Percentiles rank a stretch among this genome's conserved stretches.
phyloP scores from a whole-genome alignment of 2,797 vertebrate genomes.

The Aulostomus chinensis region DNA sequence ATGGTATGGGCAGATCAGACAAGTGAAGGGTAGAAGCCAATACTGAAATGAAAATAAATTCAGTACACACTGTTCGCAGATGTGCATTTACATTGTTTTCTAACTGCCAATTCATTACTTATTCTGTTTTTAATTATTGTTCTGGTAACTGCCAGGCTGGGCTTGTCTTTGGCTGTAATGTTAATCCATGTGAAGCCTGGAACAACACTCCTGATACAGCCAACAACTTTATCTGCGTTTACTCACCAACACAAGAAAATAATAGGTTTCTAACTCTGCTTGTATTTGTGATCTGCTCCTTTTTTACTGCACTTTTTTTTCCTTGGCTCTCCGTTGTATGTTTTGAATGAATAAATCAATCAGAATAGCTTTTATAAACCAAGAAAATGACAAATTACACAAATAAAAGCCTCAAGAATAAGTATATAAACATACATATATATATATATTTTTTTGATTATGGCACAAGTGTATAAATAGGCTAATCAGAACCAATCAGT shows the following conservation, averaged over 20 bases:
- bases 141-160: constrained; percentile 44
- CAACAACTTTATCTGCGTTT: too few species aligned
- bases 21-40: constrained; percentile 52
- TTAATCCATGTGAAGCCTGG: constrained; percentile 28
- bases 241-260: too few species aligned
- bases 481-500: constrained; percentile 2
- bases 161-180: constrained; percentile 29
- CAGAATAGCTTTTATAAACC: too few species aligned
- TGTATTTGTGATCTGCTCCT: too few species aligned
- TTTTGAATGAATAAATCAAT: too few species aligned
- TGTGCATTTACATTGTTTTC: constrained; percentile 61
- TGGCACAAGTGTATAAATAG: constrained; percentile 3
- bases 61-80: constrained; percentile 59
- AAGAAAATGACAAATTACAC: too few species aligned
- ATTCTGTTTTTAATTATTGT: constrained; percentile 63
- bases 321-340: too few species aligned
- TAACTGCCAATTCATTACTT: constrained; percentile 60
- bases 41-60: constrained; percentile 63
- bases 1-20: constrained; percentile 45
- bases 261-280: too few species aligned
- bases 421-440: too few species aligned
- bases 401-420: too few species aligned
- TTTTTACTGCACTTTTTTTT: too few species aligned
- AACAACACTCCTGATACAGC: constrained; percentile 4
- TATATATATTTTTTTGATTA: too few species aligned